Evolutionary conservation across 2,797 vertebrate species (phyloP).

Genomic region (Chaenodraco wilsoni): DNA sequence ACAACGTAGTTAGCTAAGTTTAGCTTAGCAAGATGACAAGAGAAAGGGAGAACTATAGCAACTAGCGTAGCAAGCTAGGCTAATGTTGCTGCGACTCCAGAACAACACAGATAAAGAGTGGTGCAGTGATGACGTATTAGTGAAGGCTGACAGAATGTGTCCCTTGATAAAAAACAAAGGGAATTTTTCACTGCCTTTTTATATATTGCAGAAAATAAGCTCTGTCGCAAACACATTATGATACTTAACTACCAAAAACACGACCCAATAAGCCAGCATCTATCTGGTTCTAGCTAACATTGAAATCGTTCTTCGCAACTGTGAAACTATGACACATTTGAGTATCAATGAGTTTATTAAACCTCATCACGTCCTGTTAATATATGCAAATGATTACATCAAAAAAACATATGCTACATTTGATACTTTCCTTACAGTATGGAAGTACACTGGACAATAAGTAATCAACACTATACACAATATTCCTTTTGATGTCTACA

Average conservation of each 20-base stretch:
- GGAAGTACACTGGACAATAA: constrained; percentile 27
- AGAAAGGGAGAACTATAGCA: not conserved
- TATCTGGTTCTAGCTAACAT: not conserved
- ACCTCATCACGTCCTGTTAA: constrained; percentile 41
- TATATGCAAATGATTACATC: constrained; percentile 59
- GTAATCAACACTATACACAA: not conserved
- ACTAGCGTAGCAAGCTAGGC: not conserved
- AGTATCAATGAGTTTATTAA: constrained; percentile 75
- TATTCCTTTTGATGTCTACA: not conserved
- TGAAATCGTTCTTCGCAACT: not conserved
- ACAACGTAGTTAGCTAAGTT: not conserved
- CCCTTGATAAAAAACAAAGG: no score
- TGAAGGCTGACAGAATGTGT: no score
- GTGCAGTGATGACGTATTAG: no score
- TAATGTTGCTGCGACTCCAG: not conserved
- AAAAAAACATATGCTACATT: constrained; percentile 38
- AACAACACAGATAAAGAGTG: not conserved
- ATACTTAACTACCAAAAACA: not conserved
- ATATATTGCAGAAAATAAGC: no score
- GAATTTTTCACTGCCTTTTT: no score
- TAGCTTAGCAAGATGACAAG: not conserved
- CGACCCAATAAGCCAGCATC: not conserved
- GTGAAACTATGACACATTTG: constrained; percentile 20
- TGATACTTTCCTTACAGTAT: constrained; percentile 32
- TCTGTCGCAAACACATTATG: no score